Evolutionary conservation across 2,113 vertebrate genomes (phyloP).

Genomic region (Anoura caudifer): DNA sequence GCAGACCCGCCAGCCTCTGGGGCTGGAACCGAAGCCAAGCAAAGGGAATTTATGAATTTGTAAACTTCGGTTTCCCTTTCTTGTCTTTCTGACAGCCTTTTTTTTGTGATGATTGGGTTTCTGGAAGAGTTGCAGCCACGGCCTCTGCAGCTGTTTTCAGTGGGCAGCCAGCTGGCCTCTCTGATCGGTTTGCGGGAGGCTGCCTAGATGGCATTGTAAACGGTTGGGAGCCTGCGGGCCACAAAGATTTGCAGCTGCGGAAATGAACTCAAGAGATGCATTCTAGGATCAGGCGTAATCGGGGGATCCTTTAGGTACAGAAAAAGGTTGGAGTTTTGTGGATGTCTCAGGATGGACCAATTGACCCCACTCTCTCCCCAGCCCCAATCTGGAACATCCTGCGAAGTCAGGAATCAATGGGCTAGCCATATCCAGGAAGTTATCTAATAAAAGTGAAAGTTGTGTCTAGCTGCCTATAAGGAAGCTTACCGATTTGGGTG

Average conservation of each 20-base stretch:
- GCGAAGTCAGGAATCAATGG: background rate
- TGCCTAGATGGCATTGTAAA: background rate
- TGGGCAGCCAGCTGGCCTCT: background rate
- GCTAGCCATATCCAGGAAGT: background rate
- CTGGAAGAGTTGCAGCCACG: background rate
- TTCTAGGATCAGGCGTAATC: conserved; percentile 16
- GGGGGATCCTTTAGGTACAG: background rate
- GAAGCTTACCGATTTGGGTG: background rate
- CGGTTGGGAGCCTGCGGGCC: background rate
- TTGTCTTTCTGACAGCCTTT: background rate
- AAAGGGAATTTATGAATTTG: conserved; percentile 3
- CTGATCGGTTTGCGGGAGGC: background rate
- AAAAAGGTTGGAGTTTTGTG: background rate
- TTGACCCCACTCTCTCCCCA: background rate
- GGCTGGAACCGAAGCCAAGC: background rate
- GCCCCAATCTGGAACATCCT: background rate
- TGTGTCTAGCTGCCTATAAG: background rate
- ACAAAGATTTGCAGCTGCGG: background rate
- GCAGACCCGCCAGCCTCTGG: background rate
- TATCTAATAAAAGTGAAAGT: background rate
- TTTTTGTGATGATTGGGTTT: background rate
- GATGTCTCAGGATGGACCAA: background rate
- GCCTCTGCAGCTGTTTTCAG: background rate
- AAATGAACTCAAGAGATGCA: conserved; percentile 22
- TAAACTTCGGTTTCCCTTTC: background rate